Evolutionary conservation across 1,140 invertebrate species (phyloP), one percentile per base, ranked within the genome.

Genomic region (Drosophila persimilis): DNA sequence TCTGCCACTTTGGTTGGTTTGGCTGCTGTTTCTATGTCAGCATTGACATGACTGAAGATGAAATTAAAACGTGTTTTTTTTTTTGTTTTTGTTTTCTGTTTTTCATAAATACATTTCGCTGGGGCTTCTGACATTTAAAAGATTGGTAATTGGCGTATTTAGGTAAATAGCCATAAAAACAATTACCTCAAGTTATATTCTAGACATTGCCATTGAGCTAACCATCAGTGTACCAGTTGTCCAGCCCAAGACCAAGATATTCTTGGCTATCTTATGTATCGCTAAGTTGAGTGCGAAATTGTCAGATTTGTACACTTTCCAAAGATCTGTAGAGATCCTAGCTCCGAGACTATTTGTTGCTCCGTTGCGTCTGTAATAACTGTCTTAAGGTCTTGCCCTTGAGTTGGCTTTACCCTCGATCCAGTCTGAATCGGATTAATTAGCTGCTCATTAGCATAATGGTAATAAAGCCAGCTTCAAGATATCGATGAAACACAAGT

Each of bases 11-110:
- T 62, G 59, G 51, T 52, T 61, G 73, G 48, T 45, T 54, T 62
- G 59, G 45, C 56, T 61, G 73, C 53, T 45, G 78, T 67, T 88
- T 81, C 83, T 88, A 81, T 81, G 80, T 75, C 84, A 84, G 62
- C 51, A 73, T 47, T 76, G 54, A 66, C 48, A 73, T 73, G 61
- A 52, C 50, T 63, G 52, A 60, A 67, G 60, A 85, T 76, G 67
- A 65, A 80, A 85, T 80, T 69, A 64, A 88, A 86, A 86, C 83
- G 71, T 79, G 83, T 86, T 86, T 81, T 13, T 46, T 46, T 9
- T 31, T 9, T 54, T 62, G 17, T 17, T 39, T 39, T 52, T 58
- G 26, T 60, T 29, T 43, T 73, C 62, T 70, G 69, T 78, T 80
- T 80, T 35, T 35, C 9, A 39, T 39, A 39, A 39, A 76, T 70